These are phyloP conservation scores for Cheilinus undulatus DNA, from an alignment of 2,113 vertebrate species.

Conservation along the genomic window DNA sequence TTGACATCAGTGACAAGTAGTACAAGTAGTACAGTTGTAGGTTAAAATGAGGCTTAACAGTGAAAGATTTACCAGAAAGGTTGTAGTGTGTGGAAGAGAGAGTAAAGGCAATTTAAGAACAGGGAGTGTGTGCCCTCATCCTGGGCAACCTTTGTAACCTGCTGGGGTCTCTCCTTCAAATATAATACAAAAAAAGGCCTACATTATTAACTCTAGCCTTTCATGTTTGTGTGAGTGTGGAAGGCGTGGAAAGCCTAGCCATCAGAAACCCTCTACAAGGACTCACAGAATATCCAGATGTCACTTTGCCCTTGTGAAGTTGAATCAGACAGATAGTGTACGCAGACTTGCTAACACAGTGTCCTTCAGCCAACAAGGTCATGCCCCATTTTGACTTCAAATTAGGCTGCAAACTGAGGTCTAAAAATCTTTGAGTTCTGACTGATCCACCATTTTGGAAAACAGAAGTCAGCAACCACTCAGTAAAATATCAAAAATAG, in stretches of 20 bases:
- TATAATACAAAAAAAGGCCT: constrained; percentile 31
- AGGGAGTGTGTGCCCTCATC: constrained; percentile 45
- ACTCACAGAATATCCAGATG: constrained; percentile 55
- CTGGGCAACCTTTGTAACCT: constrained; percentile 45
- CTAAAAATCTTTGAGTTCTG: background rate
- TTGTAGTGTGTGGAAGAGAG: background rate
- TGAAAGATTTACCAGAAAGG: background rate
- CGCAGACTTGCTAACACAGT: constrained; percentile 8
- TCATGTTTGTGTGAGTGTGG: constrained; percentile 11
- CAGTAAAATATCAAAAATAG: too few species aligned
- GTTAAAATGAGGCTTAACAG: background rate
- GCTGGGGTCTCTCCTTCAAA: constrained; percentile 62
- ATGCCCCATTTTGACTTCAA: constrained; percentile 35
- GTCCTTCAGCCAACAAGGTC: constrained; percentile 25
- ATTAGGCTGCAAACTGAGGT: constrained; percentile 49
- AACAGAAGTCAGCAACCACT: too few species aligned
- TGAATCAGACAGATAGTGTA: constrained; percentile 21
- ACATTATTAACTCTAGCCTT: constrained; percentile 23
- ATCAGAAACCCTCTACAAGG: constrained; percentile 50
- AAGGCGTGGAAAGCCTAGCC: constrained; percentile 15
- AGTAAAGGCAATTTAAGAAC: constrained; percentile 5
- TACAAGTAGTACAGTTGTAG: background rate
- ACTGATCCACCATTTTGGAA: too few species aligned
- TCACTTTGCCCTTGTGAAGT: constrained; percentile 70
- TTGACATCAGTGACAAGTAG: background rate